Evolutionary conservation across 2,888 invertebrate genomes (phyloP).

Genomic region (Drosophila cognata): DNA sequence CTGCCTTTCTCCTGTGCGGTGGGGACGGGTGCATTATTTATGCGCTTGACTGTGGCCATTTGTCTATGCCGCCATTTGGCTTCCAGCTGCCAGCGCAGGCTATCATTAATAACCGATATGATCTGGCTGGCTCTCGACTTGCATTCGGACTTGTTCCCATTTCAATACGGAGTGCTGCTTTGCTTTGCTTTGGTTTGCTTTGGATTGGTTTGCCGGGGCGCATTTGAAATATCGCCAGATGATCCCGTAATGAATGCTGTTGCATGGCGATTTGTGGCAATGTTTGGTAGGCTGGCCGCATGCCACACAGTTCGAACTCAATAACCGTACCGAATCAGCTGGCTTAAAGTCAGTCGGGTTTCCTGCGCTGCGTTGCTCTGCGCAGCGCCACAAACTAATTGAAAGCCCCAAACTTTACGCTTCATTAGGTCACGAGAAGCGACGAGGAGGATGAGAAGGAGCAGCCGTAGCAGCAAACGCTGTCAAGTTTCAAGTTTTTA

Average conservation of each 20-base stretch:
- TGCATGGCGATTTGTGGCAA: conserved; percentile 59
- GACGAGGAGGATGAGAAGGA: background rate
- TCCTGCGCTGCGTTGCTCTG: background rate
- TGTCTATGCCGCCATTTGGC: conserved; percentile 81
- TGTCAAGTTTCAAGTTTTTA: conserved; percentile 25
- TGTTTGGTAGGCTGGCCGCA: conserved; percentile 33
- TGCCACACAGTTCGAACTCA: conserved; percentile 36
- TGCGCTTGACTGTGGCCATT: conserved; percentile 64
- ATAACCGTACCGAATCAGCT: conserved; percentile 39
- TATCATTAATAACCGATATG: conserved; percentile 84
- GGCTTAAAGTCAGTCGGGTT: conserved; percentile 1
- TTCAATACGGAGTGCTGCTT: conserved; percentile 29
- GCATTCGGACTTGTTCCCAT: conserved; percentile 59
- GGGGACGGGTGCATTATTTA: conserved; percentile 60
- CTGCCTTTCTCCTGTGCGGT: conserved; percentile 65
- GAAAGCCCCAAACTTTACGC: conserved; percentile 74
- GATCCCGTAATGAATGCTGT: conserved; percentile 70
- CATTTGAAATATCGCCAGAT: conserved; percentile 74
- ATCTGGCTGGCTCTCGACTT: conserved; percentile 57
- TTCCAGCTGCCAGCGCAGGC: conserved; percentile 79
- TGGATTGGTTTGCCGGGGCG: conserved; percentile 12
- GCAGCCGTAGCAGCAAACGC: conserved; percentile 20
- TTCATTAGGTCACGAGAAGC: conserved; percentile 62
- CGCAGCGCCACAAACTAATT: conserved; percentile 48
- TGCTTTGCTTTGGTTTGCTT: background rate